phyloP scores from a whole-genome alignment of 1,140 invertebrate species.

The Himalopsyche phryganea region DNA sequence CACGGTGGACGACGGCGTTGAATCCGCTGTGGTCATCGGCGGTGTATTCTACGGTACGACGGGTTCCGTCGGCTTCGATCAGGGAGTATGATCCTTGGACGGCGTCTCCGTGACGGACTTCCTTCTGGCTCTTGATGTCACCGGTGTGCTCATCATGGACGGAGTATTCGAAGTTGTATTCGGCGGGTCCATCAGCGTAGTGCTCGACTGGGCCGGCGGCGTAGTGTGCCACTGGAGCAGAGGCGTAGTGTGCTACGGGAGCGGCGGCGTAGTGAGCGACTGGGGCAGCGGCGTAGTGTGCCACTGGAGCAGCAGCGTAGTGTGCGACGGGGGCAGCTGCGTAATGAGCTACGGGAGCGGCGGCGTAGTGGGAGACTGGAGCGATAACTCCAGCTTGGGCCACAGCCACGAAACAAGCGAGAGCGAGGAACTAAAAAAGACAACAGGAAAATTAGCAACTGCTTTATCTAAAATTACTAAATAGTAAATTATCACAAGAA shows the following conservation, averaged over 20 bases:
- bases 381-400: constrained; percentile 11
- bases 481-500: too few species aligned
- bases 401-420: constrained; percentile 4
- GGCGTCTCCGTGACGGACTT: constrained; percentile 56
- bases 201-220: constrained; percentile 34
- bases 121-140: constrained; percentile 59
- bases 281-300: constrained; percentile 37
- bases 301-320: constrained; percentile 41
- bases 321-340: constrained; percentile 45
- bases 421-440: background rate
- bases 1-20: constrained; percentile 61
- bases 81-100: constrained; percentile 59
- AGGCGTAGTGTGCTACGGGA: constrained; percentile 13
- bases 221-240: constrained; percentile 29
- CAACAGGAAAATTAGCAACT: too few species aligned
- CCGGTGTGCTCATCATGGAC: constrained; percentile 55
- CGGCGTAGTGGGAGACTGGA: background rate
- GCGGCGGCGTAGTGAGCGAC: constrained; percentile 33
- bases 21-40: constrained; percentile 69
- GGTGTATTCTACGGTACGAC: constrained; percentile 69
- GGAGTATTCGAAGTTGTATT: constrained; percentile 54
- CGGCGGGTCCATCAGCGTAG: constrained; percentile 42
- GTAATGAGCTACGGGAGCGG: constrained; percentile 18
- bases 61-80: constrained; percentile 62
- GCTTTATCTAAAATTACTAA: too few species aligned